phyloP scores from a whole-genome alignment of 2,797 vertebrate species.

The Coregonus ussuriensis region DNA sequence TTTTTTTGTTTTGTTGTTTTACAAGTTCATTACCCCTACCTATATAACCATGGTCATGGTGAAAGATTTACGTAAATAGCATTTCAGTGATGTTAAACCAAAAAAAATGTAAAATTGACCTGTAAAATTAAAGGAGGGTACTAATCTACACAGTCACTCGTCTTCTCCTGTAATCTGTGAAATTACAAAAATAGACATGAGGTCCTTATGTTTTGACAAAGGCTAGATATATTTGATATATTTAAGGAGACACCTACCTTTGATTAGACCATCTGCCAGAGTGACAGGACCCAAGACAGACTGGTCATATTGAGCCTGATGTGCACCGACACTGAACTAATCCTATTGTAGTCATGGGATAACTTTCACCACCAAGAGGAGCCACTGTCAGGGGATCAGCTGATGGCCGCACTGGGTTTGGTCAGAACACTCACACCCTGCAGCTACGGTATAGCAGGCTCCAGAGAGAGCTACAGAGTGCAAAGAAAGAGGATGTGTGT shows the following conservation, averaged over 20 bases:
- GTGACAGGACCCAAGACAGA: neutral
- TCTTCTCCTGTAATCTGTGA: too few species aligned
- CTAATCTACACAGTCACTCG: too few species aligned
- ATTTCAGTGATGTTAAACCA: neutral
- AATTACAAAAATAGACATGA: too few species aligned
- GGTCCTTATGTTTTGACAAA: neutral
- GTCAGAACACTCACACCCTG: conserved; percentile 28
- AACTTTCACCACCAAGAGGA: conserved; percentile 35
- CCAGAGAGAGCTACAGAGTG: conserved; percentile 14
- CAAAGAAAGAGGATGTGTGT: neutral
- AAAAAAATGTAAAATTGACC: too few species aligned
- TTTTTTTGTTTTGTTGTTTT: too few species aligned
- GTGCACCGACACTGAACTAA: conserved; percentile 34
- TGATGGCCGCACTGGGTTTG: conserved; percentile 14
- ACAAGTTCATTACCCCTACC: too few species aligned
- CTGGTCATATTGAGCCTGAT: conserved; percentile 19
- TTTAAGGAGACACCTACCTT: conserved; percentile 7
- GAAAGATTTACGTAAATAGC: too few species aligned
- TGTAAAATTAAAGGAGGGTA: too few species aligned
- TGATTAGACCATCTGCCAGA: conserved; percentile 16
- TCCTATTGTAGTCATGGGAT: conserved; percentile 22
- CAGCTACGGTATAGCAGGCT: conserved; percentile 16
- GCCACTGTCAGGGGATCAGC: conserved; percentile 15
- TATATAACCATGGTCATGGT: too few species aligned
- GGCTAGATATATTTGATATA: conserved; percentile 7